phyloP scores from a whole-genome alignment of 2,113 vertebrate genomes.

The Corythoichthys intestinalis region DNA sequence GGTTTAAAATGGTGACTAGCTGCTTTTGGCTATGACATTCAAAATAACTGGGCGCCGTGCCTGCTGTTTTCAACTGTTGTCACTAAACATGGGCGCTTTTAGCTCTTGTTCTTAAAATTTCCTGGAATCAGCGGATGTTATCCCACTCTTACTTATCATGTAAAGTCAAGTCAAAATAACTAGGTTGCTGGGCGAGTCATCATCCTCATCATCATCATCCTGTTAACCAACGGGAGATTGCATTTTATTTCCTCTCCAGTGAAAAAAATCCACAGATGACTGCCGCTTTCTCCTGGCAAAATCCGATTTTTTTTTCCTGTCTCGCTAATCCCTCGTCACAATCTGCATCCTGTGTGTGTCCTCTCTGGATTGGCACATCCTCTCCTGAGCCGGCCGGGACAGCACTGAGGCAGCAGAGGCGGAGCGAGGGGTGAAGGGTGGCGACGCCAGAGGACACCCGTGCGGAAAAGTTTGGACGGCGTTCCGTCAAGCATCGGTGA shows the following conservation, averaged over 20 bases:
- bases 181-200: constrained; percentile 16
- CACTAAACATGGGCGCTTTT: neutral
- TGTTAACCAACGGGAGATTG: constrained; percentile 68
- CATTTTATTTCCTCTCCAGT: constrained; percentile 58
- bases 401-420: constrained; percentile 34
- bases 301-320: constrained; percentile 86
- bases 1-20: neutral
- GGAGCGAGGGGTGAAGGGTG: constrained; percentile 1
- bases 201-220: constrained; percentile 32
- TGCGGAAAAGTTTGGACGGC: constrained; percentile 50
- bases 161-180: constrained; percentile 8
- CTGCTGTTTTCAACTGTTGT: neutral
- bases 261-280: constrained; percentile 73
- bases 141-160: neutral
- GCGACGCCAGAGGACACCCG: constrained; percentile 44
- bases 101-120: neutral
- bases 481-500: constrained; percentile 42
- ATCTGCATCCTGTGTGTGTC: constrained; percentile 74
- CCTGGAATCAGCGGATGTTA: neutral
- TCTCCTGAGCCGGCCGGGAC: constrained; percentile 32
- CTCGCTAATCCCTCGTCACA: constrained; percentile 87
- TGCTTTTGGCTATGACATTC: neutral
- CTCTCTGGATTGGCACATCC: constrained; percentile 38
- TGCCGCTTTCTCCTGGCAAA: constrained; percentile 84
- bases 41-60: neutral